Evolutionary conservation across 2,113 vertebrate genomes (phyloP), one percentile per base, ranked within the genome.

Genomic region (Pavo muticus): DNA sequence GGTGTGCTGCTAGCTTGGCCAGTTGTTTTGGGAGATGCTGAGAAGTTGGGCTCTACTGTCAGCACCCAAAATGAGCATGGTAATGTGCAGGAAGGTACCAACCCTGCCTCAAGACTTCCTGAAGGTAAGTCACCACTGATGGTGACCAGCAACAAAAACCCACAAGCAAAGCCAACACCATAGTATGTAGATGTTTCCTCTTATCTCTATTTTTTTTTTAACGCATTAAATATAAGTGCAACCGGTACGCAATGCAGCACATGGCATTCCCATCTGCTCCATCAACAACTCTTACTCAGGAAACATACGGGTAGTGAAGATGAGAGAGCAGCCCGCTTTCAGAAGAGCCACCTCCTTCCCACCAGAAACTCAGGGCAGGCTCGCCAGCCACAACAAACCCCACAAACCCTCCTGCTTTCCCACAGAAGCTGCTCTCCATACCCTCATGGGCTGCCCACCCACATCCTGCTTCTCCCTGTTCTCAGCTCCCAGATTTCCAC

Each of bases 311-410:
- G 15, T 6, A 39, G 47, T 4, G 7, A 30, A 74, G 56, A 11
- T 0, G 3, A 32, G 35, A 47, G 76, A 0, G 1, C 65, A n/a
- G 15, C 39, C 11, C 0, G 1, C 20, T 14, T 75, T 20, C 77
- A 5, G 24, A 72, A 25, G 8, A 84, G 84, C 44, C 71, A 70
- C 76, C 77, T 50, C 77, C 71, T 60, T 47, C 70, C 70, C 64
- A 69, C 7, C 74, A 59, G 90, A 60, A 84, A 18, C 74, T 93
- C 32, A 23, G 67, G 48, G 67, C 65, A 88, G 60, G 75, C 80
- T 45, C 29, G 61, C 8, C 80, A 88, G 91, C 9, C 91, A 88
- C 81, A 93, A 88, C 91, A 91, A 65, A 69, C 76, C 59, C 50
- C 56, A 5, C 60, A 19, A 50, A 11, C 27, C 30, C 19, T 61